Evolutionary conservation across 2,113 vertebrate species (phyloP).

Genomic region (Heterotilapia buettikoferi): DNA sequence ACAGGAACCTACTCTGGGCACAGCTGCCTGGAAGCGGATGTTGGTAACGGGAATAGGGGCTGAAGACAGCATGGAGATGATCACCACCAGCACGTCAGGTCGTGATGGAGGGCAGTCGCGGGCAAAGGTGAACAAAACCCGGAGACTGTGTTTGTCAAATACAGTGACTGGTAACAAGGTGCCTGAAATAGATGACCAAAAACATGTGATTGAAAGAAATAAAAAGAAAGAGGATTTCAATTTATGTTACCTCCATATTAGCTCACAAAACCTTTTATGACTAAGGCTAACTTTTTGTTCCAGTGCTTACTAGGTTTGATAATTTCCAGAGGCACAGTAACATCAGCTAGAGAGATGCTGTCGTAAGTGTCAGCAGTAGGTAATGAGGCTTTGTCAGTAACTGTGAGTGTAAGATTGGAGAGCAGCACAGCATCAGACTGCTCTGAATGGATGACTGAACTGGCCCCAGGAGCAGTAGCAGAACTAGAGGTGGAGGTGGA

Average conservation of each 20-base stretch:
- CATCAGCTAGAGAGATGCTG: slow-evolving; percentile 79
- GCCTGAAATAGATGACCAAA: slow-evolving; percentile 66
- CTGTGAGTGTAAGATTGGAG: slow-evolving; percentile 41
- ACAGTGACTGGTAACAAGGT: slow-evolving; percentile 90
- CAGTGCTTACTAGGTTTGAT: slow-evolving; percentile 90
- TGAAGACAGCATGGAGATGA: slow-evolving; percentile 95
- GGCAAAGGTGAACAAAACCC: slow-evolving; percentile 92
- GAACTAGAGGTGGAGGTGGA: neutral
- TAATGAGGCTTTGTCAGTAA: slow-evolving; percentile 7
- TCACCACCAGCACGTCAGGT: slow-evolving; percentile 89
- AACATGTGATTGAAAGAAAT: neutral
- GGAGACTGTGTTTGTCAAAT: slow-evolving; percentile 90
- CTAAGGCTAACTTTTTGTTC: neutral
- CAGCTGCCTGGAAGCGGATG: slow-evolving; percentile 93
- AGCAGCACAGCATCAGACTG: slow-evolving; percentile 49
- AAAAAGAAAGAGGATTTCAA: neutral
- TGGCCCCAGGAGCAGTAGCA: neutral
- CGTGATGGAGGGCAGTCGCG: slow-evolving; percentile 82
- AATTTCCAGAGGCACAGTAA: slow-evolving; percentile 89
- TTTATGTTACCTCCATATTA: neutral
- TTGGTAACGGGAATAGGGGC: slow-evolving; percentile 86
- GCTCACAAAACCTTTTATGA: neutral
- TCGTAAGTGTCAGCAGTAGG: slow-evolving; percentile 38
- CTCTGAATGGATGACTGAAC: slow-evolving; percentile 35
- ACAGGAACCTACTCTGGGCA: slow-evolving; percentile 58